phyloP scores from a whole-genome alignment of 2,888 invertebrate species.

The Heliconius sara region DNA sequence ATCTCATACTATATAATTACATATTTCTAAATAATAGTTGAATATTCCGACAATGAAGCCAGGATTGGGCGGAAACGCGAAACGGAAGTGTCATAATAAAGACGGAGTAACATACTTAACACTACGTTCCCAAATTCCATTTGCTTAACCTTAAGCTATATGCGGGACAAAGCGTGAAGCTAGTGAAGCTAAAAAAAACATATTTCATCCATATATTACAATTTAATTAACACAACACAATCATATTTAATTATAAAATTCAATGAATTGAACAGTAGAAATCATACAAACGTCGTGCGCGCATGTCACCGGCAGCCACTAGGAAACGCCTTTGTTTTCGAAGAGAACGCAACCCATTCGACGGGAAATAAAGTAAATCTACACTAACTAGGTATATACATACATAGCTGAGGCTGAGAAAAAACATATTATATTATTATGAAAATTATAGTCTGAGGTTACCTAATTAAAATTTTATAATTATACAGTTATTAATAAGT shows the following conservation, averaged over 20 bases:
- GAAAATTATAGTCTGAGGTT: too few species aligned
- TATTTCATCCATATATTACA: neutral
- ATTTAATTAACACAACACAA: neutral
- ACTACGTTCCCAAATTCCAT: too few species aligned
- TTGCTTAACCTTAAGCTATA: too few species aligned
- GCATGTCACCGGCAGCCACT: constrained; percentile 55
- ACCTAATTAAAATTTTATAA: neutral
- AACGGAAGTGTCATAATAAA: too few species aligned
- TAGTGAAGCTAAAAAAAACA: neutral
- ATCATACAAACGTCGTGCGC: constrained; percentile 30
- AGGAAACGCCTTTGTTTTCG: constrained; percentile 81
- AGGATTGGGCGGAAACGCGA: too few species aligned
- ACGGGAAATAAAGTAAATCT: constrained; percentile 76
- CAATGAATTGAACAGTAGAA: constrained; percentile 10
- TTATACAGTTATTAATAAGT: neutral
- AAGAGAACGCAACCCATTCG: constrained; percentile 61
- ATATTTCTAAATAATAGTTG: too few species aligned
- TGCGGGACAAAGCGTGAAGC: too few species aligned
- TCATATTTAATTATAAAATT: constrained; percentile 9
- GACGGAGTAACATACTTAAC: too few species aligned
- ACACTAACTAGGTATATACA: constrained; percentile 60
- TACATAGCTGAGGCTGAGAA: constrained; percentile 56
- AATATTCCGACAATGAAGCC: too few species aligned
- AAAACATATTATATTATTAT: constrained; percentile 51
- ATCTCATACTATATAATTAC: too few species aligned